Base-by-base conservation (phyloP, 2,888 invertebrate species). In the Oscheius sp. region DNA sequence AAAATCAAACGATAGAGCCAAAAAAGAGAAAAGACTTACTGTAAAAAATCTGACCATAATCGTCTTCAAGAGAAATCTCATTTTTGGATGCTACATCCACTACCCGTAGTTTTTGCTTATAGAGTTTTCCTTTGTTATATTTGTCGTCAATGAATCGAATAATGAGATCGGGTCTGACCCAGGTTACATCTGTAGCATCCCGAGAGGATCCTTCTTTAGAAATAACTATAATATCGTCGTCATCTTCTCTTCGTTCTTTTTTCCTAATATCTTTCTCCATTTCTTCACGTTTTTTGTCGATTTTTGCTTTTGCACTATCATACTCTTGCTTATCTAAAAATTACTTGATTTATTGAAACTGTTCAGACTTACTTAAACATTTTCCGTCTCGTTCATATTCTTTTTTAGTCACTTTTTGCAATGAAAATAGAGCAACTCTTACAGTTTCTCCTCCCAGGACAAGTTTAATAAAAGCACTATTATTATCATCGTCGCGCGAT, bases 401-500 rank as follows among this genome's bases (percentile, higher is more conserved):
- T 4, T 92, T 90, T 83, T 91, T 91, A 0, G 92, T 90, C 1
- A 96, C 92, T 0, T 92, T 91, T 74, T 91, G 90, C 74, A 94
- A 90, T 87, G 92, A 90, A 82, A 70, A 76, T 20, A 76, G 70
- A 29, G 75, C 74, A 12, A 78, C 69, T 64, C 74, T 78, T 0
- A 81, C 74, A 2, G 68, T 58, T 25, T 74, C 69, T 27, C 69
- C 68, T 34, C 78, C 80, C 23, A 82, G 63, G 0, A 78, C 82
- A 25, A 81, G 69, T 63, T 74, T 33, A 3, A 81, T 91, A 85
- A 93, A 91, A 1, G 93, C 90, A 69, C 93, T 89, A 0, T 92
- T 92, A 25, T 91, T 91, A 81, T 93, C 92, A 83, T 93, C 93
- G 86, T 94, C 93, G 66, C 93, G 90, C 20, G 92, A 92, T 80